A percentile compares a stretch with the other conserved stretches of the same genome.
Evolutionary conservation across 2,113 vertebrate species (phyloP).

Genomic region (Perca flavescens): DNA sequence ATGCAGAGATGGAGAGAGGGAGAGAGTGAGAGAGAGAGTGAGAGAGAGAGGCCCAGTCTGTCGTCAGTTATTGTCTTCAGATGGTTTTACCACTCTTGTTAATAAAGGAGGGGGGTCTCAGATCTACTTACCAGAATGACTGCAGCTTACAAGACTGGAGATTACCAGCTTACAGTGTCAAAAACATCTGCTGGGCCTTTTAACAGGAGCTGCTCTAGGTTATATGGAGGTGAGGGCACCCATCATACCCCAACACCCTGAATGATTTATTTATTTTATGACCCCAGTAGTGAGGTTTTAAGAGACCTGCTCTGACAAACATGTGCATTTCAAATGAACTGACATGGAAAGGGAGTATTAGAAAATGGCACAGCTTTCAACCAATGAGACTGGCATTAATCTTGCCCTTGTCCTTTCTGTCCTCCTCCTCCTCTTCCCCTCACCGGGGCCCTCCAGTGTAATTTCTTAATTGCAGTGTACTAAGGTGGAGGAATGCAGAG

Average conservation of each 20-base stretch:
- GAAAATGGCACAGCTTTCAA: slow-evolving; percentile 80
- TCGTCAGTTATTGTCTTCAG: slow-evolving; percentile 94
- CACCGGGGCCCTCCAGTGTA: slow-evolving; percentile 80
- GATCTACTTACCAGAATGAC: slow-evolving; percentile 96
- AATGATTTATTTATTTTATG: slow-evolving; percentile 84
- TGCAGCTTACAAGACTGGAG: slow-evolving; percentile 91
- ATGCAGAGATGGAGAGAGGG: slow-evolving; percentile 46
- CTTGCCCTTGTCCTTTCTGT: slow-evolving; percentile 65
- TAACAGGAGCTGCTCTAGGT: slow-evolving; percentile 90
- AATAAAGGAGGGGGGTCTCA: slow-evolving; percentile 89
- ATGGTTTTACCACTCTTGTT: slow-evolving; percentile 96
- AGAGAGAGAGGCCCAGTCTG: slow-evolving; percentile 82
- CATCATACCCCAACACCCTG: slow-evolving; percentile 63
- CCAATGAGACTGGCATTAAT: slow-evolving; percentile 81
- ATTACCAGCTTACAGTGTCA: slow-evolving; percentile 95
- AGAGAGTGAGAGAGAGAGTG: slow-evolving; percentile 42
- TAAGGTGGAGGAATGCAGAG: slow-evolving; percentile 85
- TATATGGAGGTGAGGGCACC: slow-evolving; percentile 91
- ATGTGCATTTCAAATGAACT: slow-evolving; percentile 83
- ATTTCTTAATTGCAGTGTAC: slow-evolving; percentile 87
- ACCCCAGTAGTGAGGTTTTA: slow-evolving; percentile 83
- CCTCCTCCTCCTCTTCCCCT: slow-evolving; percentile 62
- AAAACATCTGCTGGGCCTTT: slow-evolving; percentile 95
- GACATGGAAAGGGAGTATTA: slow-evolving; percentile 74
- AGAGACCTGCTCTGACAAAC: slow-evolving; percentile 83